Evolutionary conservation across 2,888 invertebrate species (phyloP).

Genomic region (Oxyteleia sp.): DNA sequence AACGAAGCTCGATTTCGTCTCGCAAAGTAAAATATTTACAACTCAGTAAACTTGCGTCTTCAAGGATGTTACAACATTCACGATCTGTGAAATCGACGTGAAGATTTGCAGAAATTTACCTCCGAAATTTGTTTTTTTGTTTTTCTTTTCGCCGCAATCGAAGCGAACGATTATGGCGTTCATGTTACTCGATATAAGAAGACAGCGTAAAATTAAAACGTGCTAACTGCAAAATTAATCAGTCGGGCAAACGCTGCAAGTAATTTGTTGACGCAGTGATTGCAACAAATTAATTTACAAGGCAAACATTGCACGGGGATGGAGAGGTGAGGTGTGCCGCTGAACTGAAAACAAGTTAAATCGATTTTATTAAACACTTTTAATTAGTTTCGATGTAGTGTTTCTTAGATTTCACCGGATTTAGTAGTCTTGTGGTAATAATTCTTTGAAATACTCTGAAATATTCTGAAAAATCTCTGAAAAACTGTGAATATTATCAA

Average conservation of each 20-base stretch:
- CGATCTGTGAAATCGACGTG: background rate
- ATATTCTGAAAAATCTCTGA: too few relatives aligned
- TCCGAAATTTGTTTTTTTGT: background rate
- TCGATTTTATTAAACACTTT: constrained; percentile 1
- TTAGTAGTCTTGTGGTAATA: too few relatives aligned
- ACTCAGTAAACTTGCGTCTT: background rate
- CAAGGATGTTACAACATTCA: background rate
- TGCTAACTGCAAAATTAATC: constrained; percentile 1
- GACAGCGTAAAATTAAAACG: background rate
- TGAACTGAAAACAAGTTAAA: constrained; percentile 4
- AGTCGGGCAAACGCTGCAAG: background rate
- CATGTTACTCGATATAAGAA: background rate
- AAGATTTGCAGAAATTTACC: background rate
- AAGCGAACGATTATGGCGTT: background rate
- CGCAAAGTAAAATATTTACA: constrained; percentile 44
- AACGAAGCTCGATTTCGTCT: constrained; percentile 42
- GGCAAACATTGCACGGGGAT: background rate
- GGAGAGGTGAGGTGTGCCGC: background rate
- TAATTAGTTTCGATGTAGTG: background rate
- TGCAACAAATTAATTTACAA: constrained; percentile 2
- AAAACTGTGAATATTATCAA: too few relatives aligned
- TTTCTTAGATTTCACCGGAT: too few relatives aligned
- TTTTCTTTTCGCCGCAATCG: background rate
- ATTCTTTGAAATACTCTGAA: too few relatives aligned
- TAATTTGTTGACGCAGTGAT: constrained; percentile 4